phyloP scores from a whole-genome alignment of 2,888 invertebrate species.

The Zygaena filipendulae region DNA sequence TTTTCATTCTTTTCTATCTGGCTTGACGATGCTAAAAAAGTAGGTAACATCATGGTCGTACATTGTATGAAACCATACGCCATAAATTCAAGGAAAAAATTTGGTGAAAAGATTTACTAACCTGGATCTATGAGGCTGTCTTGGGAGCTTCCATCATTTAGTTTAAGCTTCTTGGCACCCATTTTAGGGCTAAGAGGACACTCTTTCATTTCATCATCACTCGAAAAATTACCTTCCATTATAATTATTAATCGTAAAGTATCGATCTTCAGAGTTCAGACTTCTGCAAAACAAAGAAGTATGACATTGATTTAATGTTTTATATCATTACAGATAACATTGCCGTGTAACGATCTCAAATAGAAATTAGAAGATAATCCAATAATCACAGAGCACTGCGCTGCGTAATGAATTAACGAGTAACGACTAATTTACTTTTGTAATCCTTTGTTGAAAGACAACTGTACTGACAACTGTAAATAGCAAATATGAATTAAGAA shows the following conservation, averaged over 20 bases:
- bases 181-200: conserved; percentile 34
- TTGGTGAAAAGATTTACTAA: conserved; percentile 21
- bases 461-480: too few species aligned
- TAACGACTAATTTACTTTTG: too few species aligned
- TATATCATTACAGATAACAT: conserved; percentile 1
- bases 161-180: conserved; percentile 51
- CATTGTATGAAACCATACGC: too few species aligned
- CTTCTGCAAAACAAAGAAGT: conserved; percentile 9
- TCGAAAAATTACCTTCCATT: conserved; percentile 55
- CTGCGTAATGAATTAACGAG: too few species aligned
- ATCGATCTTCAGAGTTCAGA: conserved; percentile 22
- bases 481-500: too few species aligned
- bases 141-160: conserved; percentile 59
- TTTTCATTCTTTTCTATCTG: conserved; percentile 49
- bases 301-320: conserved; percentile 4
- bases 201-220: conserved; percentile 50
- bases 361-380: too few species aligned
- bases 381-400: too few species aligned
- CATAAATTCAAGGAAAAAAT: neutral
- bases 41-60: too few species aligned
- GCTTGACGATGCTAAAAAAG: too few species aligned
- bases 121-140: conserved; percentile 45
- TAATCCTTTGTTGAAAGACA: too few species aligned
- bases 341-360: too few species aligned
- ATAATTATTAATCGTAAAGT: too few species aligned